These are phyloP conservation scores for Syngnathus typhle DNA, from an alignment of 2,113 vertebrate genomes.

Conservation along the genomic window DNA sequence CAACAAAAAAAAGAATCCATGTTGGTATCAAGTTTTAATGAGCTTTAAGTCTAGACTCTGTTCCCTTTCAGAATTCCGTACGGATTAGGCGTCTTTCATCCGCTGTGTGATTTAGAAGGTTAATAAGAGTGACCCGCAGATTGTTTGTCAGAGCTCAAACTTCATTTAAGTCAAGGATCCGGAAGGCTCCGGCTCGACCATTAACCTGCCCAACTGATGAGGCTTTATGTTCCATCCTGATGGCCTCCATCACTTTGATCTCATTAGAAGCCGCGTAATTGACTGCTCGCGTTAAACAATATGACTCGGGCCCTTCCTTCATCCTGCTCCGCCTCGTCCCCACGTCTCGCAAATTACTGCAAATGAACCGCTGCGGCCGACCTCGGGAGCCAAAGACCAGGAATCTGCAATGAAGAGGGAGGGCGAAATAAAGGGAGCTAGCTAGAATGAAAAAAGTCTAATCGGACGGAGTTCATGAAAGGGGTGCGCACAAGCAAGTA, in stretches of 20 bases:
- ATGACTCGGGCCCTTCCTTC: slow-evolving; percentile 33
- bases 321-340: slow-evolving; percentile 26
- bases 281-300: slow-evolving; percentile 56
- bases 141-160: slow-evolving; percentile 8
- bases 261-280: slow-evolving; percentile 52
- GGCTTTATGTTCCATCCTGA: slow-evolving; percentile 41
- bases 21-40: slow-evolving; percentile 4
- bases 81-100: slow-evolving; percentile 35
- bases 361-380: slow-evolving; percentile 43
- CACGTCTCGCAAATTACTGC: slow-evolving; percentile 47
- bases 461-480: too few relatives aligned
- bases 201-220: slow-evolving; percentile 48
- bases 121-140: slow-evolving; percentile 15
- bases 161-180: slow-evolving; percentile 29
- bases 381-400: slow-evolving; percentile 24
- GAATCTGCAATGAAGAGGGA: slow-evolving; percentile 16
- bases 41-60: slow-evolving; percentile 13
- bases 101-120: slow-evolving; percentile 20
- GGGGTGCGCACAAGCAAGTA: too few relatives aligned
- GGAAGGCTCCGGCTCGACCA: slow-evolving; percentile 29
- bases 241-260: slow-evolving; percentile 57
- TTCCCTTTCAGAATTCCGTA: slow-evolving; percentile 32
- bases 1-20: background rate
- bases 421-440: background rate
- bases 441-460: background rate